These are phyloP conservation scores for Drosophila mulleri DNA, from an alignment of 2,888 invertebrate species.

Conservation along the genomic window DNA sequence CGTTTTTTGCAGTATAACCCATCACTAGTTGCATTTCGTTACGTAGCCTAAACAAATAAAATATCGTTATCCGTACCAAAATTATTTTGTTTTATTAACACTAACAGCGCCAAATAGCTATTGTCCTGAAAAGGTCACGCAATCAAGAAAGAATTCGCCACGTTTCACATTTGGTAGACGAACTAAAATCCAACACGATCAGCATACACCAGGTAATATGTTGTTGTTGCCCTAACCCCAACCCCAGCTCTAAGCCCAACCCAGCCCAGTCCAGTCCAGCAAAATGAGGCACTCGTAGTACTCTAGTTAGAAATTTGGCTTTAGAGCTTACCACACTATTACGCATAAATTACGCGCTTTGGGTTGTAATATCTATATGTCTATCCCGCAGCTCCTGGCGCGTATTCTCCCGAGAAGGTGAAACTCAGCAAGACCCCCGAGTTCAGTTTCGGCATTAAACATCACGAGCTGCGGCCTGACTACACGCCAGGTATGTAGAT, in stretches of 20 bases:
- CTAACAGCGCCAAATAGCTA: slow-evolving; percentile 85
- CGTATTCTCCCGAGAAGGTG: slow-evolving; percentile 87
- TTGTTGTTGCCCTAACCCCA: slow-evolving; percentile 14
- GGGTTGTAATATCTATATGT: slow-evolving; percentile 13
- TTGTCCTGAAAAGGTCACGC: slow-evolving; percentile 88
- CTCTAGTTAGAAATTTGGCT: slow-evolving; percentile 27
- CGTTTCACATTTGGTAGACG: slow-evolving; percentile 87
- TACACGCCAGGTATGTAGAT: slow-evolving; percentile 82
- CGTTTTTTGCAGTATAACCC: slow-evolving; percentile 18
- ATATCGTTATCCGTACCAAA: slow-evolving; percentile 49
- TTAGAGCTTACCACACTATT: slow-evolving; percentile 15
- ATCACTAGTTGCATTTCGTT: slow-evolving; percentile 36
- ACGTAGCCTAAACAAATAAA: slow-evolving; percentile 47
- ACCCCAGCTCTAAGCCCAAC: not conserved
- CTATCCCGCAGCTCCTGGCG: slow-evolving; percentile 80
- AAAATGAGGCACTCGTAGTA: slow-evolving; percentile 42
- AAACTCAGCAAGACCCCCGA: slow-evolving; percentile 85
- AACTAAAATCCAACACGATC: slow-evolving; percentile 84
- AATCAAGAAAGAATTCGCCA: slow-evolving; percentile 85
- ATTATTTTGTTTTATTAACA: slow-evolving; percentile 72
- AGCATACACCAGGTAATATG: slow-evolving; percentile 83
- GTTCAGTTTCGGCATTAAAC: slow-evolving; percentile 86
- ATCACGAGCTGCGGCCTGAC: slow-evolving; percentile 73
- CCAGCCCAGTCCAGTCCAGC: slow-evolving; percentile 7
- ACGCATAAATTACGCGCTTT: no score